These are phyloP conservation scores for Agrotis clavis DNA, from an alignment of 2,888 invertebrate species.

Conservation along the genomic window DNA sequence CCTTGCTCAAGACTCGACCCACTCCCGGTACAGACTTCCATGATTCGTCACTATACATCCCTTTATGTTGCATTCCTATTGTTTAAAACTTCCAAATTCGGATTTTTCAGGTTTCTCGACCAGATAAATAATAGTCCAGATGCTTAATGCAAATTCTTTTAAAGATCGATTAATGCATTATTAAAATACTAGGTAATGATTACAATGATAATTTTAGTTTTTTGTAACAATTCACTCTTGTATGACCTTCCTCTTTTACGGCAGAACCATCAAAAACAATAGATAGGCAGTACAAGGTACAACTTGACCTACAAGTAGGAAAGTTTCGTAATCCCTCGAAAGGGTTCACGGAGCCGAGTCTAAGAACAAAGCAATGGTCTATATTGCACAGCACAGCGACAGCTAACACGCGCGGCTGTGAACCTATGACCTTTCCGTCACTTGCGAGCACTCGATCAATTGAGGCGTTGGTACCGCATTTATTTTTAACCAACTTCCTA, in stretches of 20 bases:
- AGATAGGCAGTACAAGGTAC: neutral
- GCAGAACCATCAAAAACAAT: neutral
- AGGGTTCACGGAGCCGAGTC: slow-evolving; percentile 25
- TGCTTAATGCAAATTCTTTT: too few species aligned
- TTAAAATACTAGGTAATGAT: too few species aligned
- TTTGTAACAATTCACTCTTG: neutral
- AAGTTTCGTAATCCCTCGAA: slow-evolving; percentile 30
- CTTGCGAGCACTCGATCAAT: slow-evolving; percentile 3
- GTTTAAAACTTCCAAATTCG: too few species aligned
- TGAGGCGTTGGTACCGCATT: neutral
- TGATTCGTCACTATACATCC: too few species aligned
- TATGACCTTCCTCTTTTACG: neutral
- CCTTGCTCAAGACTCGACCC: too few species aligned
- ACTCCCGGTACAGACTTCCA: too few species aligned
- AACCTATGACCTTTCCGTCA: slow-evolving; percentile 46
- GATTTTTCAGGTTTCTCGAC: too few species aligned
- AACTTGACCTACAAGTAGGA: slow-evolving; percentile 3
- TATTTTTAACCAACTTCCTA: neutral
- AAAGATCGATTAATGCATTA: too few species aligned
- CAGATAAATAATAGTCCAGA: too few species aligned
- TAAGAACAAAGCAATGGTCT: slow-evolving; percentile 40
- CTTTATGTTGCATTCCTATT: too few species aligned
- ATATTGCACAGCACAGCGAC: slow-evolving; percentile 26
- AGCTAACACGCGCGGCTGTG: slow-evolving; percentile 13
- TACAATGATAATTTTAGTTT: too few species aligned